Percentiles rank a stretch among this genome's conserved stretches.
phyloP scores from a whole-genome alignment of 2,113 vertebrate species.

The Anoura caudifer region DNA sequence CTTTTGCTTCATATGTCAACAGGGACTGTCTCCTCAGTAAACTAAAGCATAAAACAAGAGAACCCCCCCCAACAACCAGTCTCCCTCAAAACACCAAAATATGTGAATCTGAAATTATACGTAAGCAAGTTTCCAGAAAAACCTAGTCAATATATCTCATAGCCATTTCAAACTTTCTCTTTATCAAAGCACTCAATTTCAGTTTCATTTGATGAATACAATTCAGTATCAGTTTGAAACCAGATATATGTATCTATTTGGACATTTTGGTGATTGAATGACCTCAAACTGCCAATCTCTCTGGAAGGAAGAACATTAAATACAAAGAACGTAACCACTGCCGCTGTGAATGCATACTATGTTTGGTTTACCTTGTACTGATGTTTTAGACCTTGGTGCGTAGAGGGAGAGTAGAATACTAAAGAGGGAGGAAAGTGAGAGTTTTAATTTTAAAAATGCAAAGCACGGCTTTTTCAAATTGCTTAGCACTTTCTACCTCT shows the following conservation, averaged over 20 bases:
- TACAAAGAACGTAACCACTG: neutral
- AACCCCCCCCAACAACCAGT: neutral
- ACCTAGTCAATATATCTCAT: neutral
- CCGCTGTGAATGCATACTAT: neutral
- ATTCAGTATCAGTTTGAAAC: neutral
- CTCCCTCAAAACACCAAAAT: neutral
- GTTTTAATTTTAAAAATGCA: neutral
- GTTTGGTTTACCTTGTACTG: neutral
- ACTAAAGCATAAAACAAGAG: neutral
- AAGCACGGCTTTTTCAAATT: neutral
- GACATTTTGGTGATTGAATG: neutral
- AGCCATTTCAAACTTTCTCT: neutral
- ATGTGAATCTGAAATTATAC: neutral
- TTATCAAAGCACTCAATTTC: neutral
- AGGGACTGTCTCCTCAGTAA: neutral
- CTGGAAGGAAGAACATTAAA: neutral
- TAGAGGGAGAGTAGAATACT: neutral
- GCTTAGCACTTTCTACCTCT: neutral
- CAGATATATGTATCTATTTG: neutral
- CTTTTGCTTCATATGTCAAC: neutral
- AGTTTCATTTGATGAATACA: neutral
- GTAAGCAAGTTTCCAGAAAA: neutral
- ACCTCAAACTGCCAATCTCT: neutral
- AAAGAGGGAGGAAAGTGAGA: neutral
- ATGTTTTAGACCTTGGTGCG: neutral